phyloP scores from a whole-genome alignment of 2,113 vertebrate species.

The Solea senegalensis region DNA sequence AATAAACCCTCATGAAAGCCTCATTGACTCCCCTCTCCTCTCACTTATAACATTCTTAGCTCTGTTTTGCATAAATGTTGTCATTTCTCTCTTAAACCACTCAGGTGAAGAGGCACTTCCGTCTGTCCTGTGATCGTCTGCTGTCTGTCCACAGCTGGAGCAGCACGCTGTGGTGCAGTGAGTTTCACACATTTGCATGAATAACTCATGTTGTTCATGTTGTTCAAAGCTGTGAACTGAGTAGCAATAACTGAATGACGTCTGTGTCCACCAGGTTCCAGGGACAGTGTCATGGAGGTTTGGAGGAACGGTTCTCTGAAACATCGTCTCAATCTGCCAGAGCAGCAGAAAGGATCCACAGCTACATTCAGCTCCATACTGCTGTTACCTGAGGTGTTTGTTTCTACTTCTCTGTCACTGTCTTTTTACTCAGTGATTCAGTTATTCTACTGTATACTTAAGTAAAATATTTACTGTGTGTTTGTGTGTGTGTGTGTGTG shows the following conservation, averaged over 20 bases:
- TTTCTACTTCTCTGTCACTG: not conserved
- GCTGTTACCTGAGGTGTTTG: slow-evolving; percentile 87
- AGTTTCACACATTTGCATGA: slow-evolving; percentile 68
- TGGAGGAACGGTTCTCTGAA: slow-evolving; percentile 74
- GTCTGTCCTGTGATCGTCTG: slow-evolving; percentile 82
- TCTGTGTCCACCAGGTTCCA: slow-evolving; percentile 82
- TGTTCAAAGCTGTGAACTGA: not conserved
- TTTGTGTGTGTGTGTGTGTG: slow-evolving; percentile 17
- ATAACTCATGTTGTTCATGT: not conserved
- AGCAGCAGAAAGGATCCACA: slow-evolving; percentile 55
- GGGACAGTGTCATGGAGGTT: slow-evolving; percentile 81
- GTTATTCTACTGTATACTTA: not conserved
- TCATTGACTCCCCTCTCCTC: too few species aligned
- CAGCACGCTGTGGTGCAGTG: slow-evolving; percentile 90
- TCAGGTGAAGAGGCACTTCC: slow-evolving; percentile 81
- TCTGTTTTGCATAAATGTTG: not conserved
- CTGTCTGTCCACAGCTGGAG: slow-evolving; percentile 80
- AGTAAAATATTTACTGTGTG: not conserved
- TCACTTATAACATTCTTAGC: too few species aligned
- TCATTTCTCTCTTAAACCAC: not conserved
- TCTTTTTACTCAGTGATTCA: not conserved
- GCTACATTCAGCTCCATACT: slow-evolving; percentile 82
- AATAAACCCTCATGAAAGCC: too few species aligned
- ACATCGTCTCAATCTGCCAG: slow-evolving; percentile 74
- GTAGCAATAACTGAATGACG: not conserved